These are phyloP conservation scores for Holcopasites calliopsidis DNA, from an alignment of 1,140 invertebrate genomes.

Conservation along the genomic window DNA sequence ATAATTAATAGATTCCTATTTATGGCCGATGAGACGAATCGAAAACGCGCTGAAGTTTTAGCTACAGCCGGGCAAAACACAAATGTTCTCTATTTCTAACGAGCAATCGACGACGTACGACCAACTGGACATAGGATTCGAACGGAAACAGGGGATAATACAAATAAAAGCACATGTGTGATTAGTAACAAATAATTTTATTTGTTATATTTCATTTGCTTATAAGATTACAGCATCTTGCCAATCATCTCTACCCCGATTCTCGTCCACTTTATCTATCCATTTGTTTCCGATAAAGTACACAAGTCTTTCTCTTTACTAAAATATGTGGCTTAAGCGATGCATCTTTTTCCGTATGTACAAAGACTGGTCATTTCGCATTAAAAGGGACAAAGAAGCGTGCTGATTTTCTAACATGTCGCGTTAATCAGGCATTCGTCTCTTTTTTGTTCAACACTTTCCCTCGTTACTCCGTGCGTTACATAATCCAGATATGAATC, in stretches of 20 bases:
- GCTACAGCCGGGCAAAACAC: no score
- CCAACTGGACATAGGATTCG: constrained; percentile 67
- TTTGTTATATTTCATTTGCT: constrained; percentile 63
- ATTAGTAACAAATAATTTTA: constrained; percentile 67
- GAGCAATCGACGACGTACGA: constrained; percentile 41
- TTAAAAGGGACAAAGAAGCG: background rate
- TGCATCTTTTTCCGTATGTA: constrained; percentile 3
- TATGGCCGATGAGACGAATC: background rate
- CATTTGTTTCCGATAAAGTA: background rate
- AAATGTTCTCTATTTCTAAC: no score
- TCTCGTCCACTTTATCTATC: constrained; percentile 11
- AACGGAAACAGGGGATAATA: constrained; percentile 63
- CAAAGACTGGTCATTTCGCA: background rate
- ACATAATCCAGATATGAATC: constrained; percentile 57
- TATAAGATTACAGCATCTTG: constrained; percentile 49
- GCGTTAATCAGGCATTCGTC: background rate
- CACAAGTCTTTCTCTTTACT: background rate
- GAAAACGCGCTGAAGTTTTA: background rate
- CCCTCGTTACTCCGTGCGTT: constrained; percentile 19
- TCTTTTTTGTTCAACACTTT: no score
- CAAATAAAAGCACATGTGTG: constrained; percentile 67
- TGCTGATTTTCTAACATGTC: constrained; percentile 63
- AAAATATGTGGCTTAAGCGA: background rate
- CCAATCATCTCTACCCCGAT: constrained; percentile 18
- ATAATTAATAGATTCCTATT: constrained; percentile 40